Percentiles rank a stretch among this genome's conserved stretches.
These are phyloP conservation scores for Agonum fuliginosum DNA, from an alignment of 2,888 invertebrate genomes.

Conservation along the genomic window DNA sequence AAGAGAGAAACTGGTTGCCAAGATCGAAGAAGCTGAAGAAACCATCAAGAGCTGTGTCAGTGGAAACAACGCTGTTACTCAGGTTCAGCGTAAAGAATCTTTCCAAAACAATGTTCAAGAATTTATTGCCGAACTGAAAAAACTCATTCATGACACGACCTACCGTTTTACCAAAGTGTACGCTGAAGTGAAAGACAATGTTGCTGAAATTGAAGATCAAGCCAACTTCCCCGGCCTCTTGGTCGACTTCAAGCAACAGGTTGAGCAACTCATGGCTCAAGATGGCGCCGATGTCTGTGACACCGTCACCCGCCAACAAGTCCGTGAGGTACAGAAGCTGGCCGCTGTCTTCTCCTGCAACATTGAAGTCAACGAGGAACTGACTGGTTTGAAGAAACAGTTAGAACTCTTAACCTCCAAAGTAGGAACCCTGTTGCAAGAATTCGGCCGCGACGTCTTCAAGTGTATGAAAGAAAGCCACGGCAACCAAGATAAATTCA, in stretches of 20 bases:
- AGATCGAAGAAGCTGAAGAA: not conserved
- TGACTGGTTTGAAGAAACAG: not conserved
- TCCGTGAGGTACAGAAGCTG: not conserved
- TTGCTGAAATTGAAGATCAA: no score
- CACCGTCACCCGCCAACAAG: not conserved
- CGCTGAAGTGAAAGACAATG: no score
- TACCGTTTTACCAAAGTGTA: no score
- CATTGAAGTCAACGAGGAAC: not conserved
- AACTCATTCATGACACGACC: no score
- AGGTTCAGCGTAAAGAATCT: no score
- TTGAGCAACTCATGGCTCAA: not conserved
- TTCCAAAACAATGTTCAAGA: no score
- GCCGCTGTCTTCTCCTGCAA: not conserved
- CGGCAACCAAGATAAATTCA: not conserved
- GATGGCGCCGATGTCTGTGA: not conserved
- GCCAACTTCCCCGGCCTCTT: no score
- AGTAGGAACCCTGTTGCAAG: not conserved
- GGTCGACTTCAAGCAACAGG: not conserved
- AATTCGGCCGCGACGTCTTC: not conserved
- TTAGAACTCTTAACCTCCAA: not conserved
- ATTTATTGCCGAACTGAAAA: no score
- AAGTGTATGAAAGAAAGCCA: not conserved
- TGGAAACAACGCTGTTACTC: not conserved
- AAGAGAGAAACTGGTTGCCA: not conserved
- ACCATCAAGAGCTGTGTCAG: not conserved